These are phyloP conservation scores for Mythimna pallens DNA, from an alignment of 2,888 invertebrate genomes.

Conservation along the genomic window DNA sequence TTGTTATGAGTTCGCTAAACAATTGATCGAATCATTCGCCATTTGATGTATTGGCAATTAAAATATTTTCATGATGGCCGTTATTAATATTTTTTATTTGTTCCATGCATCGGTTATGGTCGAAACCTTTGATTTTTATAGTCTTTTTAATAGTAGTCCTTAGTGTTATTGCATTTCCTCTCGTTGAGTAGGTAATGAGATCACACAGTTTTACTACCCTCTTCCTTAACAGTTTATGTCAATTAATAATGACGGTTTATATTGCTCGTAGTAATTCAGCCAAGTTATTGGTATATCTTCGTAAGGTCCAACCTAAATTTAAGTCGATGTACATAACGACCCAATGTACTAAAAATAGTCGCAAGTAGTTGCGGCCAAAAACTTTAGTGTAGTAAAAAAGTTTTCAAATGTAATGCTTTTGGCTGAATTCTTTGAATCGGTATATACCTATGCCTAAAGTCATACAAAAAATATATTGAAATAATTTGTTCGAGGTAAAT, in stretches of 20 bases:
- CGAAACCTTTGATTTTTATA: not conserved
- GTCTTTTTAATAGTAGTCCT: constrained; percentile 33
- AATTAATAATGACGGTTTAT: constrained; percentile 42
- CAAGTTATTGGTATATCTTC: constrained; percentile 27
- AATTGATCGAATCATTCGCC: constrained; percentile 43
- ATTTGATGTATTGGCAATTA: constrained; percentile 51
- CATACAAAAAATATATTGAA: too few relatives aligned
- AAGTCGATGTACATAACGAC: too few relatives aligned
- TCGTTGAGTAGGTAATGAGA: constrained; percentile 43
- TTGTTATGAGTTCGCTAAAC: constrained; percentile 68
- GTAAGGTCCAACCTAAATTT: too few relatives aligned
- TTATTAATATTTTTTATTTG: constrained; percentile 23
- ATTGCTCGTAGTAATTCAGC: constrained; percentile 35
- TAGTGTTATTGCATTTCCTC: constrained; percentile 41
- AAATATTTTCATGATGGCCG: constrained; percentile 38
- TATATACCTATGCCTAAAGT: too few relatives aligned
- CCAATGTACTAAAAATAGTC: too few relatives aligned
- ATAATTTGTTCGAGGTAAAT: too few relatives aligned
- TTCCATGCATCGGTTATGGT: not conserved
- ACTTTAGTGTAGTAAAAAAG: too few relatives aligned
- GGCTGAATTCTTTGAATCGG: too few relatives aligned
- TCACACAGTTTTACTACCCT: constrained; percentile 39
- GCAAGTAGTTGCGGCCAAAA: too few relatives aligned
- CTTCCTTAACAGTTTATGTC: constrained; percentile 41
- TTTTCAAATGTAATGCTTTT: too few relatives aligned